A percentile compares a stretch with the other conserved stretches of the same genome.
Conservation (phyloP, 1,140 invertebrate species). For the Maconellicoccus hirsutus region DNA sequence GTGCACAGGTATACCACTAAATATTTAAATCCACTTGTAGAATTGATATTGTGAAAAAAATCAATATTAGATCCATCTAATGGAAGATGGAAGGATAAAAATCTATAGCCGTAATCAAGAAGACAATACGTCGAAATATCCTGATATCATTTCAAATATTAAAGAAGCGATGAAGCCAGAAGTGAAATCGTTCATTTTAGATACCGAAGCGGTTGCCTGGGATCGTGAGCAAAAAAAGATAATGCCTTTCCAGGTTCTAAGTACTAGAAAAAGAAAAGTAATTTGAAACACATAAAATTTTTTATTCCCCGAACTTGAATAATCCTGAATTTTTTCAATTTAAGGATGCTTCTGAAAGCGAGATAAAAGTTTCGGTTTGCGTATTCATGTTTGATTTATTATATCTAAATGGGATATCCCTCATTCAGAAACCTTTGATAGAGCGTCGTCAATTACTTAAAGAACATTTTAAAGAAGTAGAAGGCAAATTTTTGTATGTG, state of each 20-base stretch:
- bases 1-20: conserved; percentile 67
- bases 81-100: conserved; percentile 52
- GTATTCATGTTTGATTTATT: conserved; percentile 96
- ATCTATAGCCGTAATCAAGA: conserved; percentile 98
- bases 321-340: conserved; percentile 25
- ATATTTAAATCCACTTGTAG: neutral
- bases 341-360: conserved; percentile 70
- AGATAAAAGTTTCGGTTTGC: conserved; percentile 96
- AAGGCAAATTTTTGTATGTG: conserved; percentile 84
- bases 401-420: conserved; percentile 79
- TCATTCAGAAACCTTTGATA: conserved; percentile 68
- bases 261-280: conserved; percentile 90
- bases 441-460: conserved; percentile 62
- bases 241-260: conserved; percentile 92
- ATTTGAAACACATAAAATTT: conserved; percentile 21
- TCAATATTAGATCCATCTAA: conserved; percentile 54
- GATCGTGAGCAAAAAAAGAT: conserved; percentile 82
- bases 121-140: conserved; percentile 96
- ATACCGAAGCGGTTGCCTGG: conserved; percentile 96
- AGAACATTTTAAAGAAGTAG: conserved; percentile 60
- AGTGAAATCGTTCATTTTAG: conserved; percentile 79
- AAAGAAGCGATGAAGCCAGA: conserved; percentile 43
- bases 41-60: neutral
- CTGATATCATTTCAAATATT: conserved; percentile 78
- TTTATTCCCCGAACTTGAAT: neutral